Base-by-base conservation (phyloP, 2,113 vertebrate genomes). In the Romanogobio albipinnatus region DNA sequence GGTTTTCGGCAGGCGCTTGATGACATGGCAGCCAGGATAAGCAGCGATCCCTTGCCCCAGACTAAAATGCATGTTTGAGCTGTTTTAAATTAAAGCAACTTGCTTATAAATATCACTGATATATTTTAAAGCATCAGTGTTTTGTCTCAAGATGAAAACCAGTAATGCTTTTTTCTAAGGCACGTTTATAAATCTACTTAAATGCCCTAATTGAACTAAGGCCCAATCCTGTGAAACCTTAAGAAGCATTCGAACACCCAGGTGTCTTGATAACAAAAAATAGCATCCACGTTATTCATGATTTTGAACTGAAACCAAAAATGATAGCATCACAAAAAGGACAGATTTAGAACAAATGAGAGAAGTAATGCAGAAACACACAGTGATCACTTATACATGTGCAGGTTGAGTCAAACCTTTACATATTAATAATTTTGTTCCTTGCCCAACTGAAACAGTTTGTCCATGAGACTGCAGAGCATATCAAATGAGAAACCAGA, bases 261-360 rank as follows among this genome's bases (percentile, higher is more conserved):
- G 22, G 3, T 36, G 17, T 58, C 29, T 13, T 58, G 29, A 8
- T 36, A 43, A 78, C 19, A 36, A 36, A 43, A 13, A 43, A 70
- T 22, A 43, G 36, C 56, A 58, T 36, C 76, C 33, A 43, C 33
- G 61, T 43, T 43, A 78, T 43, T 61, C 22, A 78, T 24, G 8
- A 24, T n/a, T 43, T 39, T 59, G 76, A 58, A 78, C 56, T 15
- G 22, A 78, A 56, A 36, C 51, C 75, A 76, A 56, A 56, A 8
- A 43, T 78, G 1, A 78, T 9, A 59, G 75, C 7, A 9, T 24
- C 17, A 15, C 24, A 29, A 33, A 75, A 76, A 59, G 13, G 33
- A 78, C 76, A 24, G 56, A 78, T 61, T 76, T 76, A 17, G 53
- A 59, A 43, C 13, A 15, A 77, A 78, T 36, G 76, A 78, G 53